Evolutionary conservation across 2,888 invertebrate species (phyloP).

Genomic region (Atherix ibis): DNA sequence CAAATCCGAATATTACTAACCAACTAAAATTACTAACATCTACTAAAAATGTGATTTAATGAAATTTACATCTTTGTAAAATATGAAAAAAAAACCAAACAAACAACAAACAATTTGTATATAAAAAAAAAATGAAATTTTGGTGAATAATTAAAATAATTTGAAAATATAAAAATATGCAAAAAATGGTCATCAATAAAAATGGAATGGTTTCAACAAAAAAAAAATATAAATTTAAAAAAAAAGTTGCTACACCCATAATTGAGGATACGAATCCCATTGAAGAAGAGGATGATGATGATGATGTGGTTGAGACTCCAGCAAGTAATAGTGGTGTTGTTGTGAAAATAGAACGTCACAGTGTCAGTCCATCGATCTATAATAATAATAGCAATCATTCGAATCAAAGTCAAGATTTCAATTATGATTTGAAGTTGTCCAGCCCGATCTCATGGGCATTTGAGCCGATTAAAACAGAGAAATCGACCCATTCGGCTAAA

Average conservation of each 20-base stretch:
- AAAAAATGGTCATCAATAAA: no score
- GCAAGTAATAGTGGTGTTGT: conserved; percentile 6
- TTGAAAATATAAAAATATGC: conserved; percentile 8
- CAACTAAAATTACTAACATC: no score
- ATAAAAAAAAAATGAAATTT: no score
- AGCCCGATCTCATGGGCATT: conserved; percentile 32
- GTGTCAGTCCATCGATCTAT: conserved; percentile 11
- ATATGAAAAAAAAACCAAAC: no score
- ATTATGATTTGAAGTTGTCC: conserved; percentile 30
- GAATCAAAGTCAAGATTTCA: conserved; percentile 14
- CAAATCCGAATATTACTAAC: no score
- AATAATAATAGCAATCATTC: conserved; percentile 8
- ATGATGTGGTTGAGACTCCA: conserved; percentile 2
- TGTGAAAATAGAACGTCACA: conserved; percentile 12
- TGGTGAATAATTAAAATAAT: no score
- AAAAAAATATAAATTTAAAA: no score
- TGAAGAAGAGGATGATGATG: conserved; percentile 9
- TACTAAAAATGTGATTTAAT: no score
- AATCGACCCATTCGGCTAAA: conserved; percentile 5
- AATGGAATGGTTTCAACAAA: no score
- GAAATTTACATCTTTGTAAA: no score
- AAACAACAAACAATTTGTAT: no score
- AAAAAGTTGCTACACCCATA: conserved; percentile 1
- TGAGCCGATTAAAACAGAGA: conserved; percentile 17
- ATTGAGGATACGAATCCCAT: background rate